Evolutionary conservation across 2,888 invertebrate genomes (phyloP), one percentile per base, ranked within the genome.

Genomic region (Drosophila mimetica): DNA sequence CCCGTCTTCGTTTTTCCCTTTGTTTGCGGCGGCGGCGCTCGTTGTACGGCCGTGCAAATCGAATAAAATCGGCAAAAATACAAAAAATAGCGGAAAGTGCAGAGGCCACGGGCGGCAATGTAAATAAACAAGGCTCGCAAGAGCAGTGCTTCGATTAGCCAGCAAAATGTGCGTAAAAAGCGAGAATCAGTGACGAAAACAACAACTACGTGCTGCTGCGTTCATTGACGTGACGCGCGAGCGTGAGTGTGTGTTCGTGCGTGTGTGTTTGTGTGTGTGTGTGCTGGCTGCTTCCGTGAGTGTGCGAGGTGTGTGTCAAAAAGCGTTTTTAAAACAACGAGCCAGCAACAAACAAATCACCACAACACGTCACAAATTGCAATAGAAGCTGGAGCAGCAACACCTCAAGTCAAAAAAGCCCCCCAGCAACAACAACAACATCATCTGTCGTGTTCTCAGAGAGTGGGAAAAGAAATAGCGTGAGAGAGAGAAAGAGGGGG

Each of bases 181-280:
- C 78, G 74, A 81, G 70, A 82, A 82, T 74, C 74, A 70, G 71
- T 80, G 65, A 82, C 71, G 72, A 52, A 71, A 74, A 72, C 75
- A 61, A 74, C 75, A 80, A 75, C 79, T 55, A 39, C 79, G 61
- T 54, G 64, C 41, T 63, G 88, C 88, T 86, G 85, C 89, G 83
- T 88, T 88, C 83, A 88, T 88, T 88, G 88, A 88, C 88, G 88
- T 86, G 88, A 86, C 83, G 83, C 78, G 87, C 61, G 78, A 73
- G 86, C 70, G 81, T 75, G 77, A 52, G 52, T 82, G 83, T 73
- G 66, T 63, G 50, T 59, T 60, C 55, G 64, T 16, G 48, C 20
- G 69, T 48, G 55, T 53, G 61, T 53, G 61, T 60, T 69, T 71
- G 71, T 55, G 69, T 76, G 46, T 76, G 46, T 60, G 79, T 57